phyloP scores from a whole-genome alignment of 2,113 vertebrate species.

The Albula goreensis region DNA sequence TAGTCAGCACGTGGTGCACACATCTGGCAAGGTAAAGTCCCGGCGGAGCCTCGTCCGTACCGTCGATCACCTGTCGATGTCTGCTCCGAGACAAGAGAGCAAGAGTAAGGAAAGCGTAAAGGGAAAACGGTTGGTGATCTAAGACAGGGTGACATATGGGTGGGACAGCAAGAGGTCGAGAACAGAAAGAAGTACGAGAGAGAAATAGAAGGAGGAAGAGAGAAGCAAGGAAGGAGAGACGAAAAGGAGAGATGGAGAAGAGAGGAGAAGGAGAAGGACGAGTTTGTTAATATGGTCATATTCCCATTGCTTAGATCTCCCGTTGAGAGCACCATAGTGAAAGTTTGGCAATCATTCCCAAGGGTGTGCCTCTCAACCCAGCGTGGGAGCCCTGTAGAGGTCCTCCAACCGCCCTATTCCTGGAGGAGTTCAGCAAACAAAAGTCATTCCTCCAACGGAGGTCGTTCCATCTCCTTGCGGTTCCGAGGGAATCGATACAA shows the following conservation, averaged over 20 bases:
- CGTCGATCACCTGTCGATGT: too few species aligned
- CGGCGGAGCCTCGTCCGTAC: not conserved
- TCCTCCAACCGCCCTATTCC: not conserved
- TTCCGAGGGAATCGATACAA: not conserved
- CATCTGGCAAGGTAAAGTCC: not conserved
- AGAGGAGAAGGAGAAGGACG: not conserved
- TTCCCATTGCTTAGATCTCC: not conserved
- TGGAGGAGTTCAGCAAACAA: not conserved
- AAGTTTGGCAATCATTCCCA: not conserved
- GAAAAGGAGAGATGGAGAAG: not conserved
- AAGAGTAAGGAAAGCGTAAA: not conserved
- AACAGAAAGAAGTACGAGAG: not conserved
- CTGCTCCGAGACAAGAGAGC: not conserved
- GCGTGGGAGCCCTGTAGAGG: not conserved
- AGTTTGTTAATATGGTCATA: not conserved
- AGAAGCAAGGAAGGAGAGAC: not conserved
- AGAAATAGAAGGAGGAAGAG: not conserved
- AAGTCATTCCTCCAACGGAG: not conserved
- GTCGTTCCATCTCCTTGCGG: not conserved
- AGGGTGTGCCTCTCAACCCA: not conserved
- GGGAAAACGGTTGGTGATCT: not conserved
- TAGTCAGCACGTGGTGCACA: constrained; percentile 17
- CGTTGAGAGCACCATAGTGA: not conserved
- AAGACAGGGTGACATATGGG: not conserved
- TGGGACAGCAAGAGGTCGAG: not conserved